A percentile compares a stretch with the other conserved stretches of the same genome.
phyloP scores from a whole-genome alignment of 2,888 invertebrate species.

The Dromius quadrimaculatus region DNA sequence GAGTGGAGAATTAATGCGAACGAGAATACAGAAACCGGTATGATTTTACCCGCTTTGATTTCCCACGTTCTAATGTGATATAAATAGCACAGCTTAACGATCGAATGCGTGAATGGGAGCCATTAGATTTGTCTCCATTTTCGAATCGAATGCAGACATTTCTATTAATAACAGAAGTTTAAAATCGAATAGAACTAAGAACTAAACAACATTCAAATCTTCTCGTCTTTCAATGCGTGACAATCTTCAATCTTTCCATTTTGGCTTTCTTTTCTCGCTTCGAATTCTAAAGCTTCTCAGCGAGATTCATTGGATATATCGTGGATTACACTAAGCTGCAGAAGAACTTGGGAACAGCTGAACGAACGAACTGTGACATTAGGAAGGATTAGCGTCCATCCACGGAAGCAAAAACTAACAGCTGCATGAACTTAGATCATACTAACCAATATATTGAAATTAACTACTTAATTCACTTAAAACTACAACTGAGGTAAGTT shows the following conservation, averaged over 20 bases:
- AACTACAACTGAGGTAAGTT: background rate
- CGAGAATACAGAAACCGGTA: slow-evolving; percentile 23
- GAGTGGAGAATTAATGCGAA: slow-evolving; percentile 21
- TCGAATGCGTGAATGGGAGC: too few species aligned
- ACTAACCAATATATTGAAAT: slow-evolving; percentile 1
- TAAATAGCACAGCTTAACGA: too few species aligned
- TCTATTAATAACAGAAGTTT: background rate
- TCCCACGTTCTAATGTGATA: too few species aligned
- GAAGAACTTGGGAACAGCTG: slow-evolving; percentile 1
- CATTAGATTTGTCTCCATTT: too few species aligned
- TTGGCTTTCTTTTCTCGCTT: too few species aligned
- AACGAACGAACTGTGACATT: background rate
- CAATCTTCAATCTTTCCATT: too few species aligned
- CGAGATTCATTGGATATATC: slow-evolving; percentile 25
- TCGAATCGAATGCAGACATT: too few species aligned
- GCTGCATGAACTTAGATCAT: background rate
- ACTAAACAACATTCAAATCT: too few species aligned
- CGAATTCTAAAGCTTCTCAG: too few species aligned
- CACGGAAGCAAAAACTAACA: background rate
- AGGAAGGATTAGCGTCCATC: background rate
- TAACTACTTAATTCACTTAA: slow-evolving; percentile 8
- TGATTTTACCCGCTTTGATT: slow-evolving; percentile 1
- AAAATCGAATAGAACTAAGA: background rate
- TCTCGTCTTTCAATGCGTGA: too few species aligned
- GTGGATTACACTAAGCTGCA: slow-evolving; percentile 4